A percentile compares a stretch with the other conserved stretches of the same genome.
Evolutionary conservation across 2,113 vertebrate species (phyloP).

Genomic region (Triplophysa rosa): DNA sequence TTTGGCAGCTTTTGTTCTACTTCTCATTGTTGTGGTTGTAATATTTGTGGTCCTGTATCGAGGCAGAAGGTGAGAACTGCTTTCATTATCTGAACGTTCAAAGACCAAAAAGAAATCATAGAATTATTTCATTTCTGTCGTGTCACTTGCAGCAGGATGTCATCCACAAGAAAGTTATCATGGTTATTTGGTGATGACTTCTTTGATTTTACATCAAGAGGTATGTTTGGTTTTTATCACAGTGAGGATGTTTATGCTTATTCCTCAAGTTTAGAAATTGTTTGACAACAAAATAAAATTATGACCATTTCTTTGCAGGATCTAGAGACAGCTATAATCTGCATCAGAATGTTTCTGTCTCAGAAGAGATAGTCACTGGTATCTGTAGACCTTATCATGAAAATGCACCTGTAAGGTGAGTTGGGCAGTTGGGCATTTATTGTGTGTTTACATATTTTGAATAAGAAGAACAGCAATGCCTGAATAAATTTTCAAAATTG

Average conservation of each 20-base stretch:
- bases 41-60: constrained; percentile 49
- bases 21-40: constrained; percentile 56
- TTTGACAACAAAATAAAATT: background rate
- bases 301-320: constrained; percentile 5
- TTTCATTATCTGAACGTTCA: background rate
- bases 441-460: background rate
- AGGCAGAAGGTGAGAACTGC: background rate
- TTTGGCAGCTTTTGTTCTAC: constrained; percentile 59
- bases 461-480: background rate
- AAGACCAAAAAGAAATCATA: background rate
- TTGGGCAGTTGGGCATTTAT: background rate
- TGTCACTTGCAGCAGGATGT: background rate
- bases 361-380: background rate
- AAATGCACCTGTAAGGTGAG: constrained; percentile 24
- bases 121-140: constrained; percentile 31
- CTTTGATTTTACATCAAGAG: constrained; percentile 63
- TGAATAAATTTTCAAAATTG: background rate
- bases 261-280: background rate
- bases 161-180: constrained; percentile 26
- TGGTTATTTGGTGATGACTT: constrained; percentile 59
- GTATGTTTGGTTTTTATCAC: constrained; percentile 35
- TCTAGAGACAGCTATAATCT: constrained; percentile 12
- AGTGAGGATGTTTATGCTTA: background rate
- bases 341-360: constrained; percentile 1
- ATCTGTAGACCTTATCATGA: constrained; percentile 29